Evolutionary conservation across 2,797 vertebrate species (phyloP), one percentile per base, ranked within the genome.

Genomic region (Percopsis omiscomaycus): DNA sequence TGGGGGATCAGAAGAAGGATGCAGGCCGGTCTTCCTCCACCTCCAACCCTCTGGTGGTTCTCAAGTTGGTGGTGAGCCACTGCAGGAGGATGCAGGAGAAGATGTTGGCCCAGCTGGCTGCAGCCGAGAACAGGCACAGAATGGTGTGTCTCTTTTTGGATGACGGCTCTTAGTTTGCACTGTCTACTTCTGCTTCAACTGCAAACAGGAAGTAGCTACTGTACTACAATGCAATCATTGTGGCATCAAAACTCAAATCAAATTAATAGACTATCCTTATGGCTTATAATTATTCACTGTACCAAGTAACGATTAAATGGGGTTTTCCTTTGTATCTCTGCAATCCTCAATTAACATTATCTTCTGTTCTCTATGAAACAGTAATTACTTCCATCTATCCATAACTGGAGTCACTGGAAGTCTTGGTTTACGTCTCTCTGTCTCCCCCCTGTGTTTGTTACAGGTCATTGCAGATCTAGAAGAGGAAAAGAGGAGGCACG

Each of bases 401-500:
- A 8, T 15, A 64, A 49, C 46, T 48, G 12, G 27, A 42, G 37
- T 42, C 37, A 42, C 37, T 42, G 9, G 37, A 42, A 42, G 37
- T 42, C 8, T 52, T 68, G 45, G 47, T 67, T 65, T 6, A 5
- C 54, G 13, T 79, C 64, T 74, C 72, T 79, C 55, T 80, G 75
- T 74, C 60, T 70, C 82, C 84, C 59, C 61, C 13, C 11, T 75
- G 67, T 85, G 87, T 76, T 81, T 12, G 50, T 55, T 71, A 72
- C 88, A 98, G 97, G 96, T 99, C 72, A 98, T 99, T 70, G 89
- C 95, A 79, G 97, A 99, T 89, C 93, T 99, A 74, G 97, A 98
- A 88, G 96, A 98, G 71, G 97, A 98, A 74, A 88, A 93, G 56
- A 94, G 95, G 78, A 90, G 93, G 78, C 97, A 98, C 15, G 97